Conservation (phyloP, 1,140 invertebrate species). For the Drosophila serrata region DNA sequence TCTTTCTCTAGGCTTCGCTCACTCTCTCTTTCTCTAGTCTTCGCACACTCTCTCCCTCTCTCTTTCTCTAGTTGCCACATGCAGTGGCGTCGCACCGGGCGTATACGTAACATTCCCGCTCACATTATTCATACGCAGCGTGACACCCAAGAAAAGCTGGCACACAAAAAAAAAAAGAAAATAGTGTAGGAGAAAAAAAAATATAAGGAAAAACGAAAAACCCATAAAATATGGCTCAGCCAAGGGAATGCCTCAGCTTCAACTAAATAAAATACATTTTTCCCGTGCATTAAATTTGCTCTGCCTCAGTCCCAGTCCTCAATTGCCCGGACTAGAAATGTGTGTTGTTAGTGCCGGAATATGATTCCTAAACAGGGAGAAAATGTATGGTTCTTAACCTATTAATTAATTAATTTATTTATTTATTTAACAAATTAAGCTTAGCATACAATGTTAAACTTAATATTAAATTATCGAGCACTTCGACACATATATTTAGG, state of each 20-base stretch:
- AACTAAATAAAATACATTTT: slow-evolving; percentile 76
- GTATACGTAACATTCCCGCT: slow-evolving; percentile 59
- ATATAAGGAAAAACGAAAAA: slow-evolving; percentile 29
- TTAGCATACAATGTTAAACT: too few relatives aligned
- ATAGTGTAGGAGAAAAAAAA: slow-evolving; percentile 1
- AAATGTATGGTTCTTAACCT: too few relatives aligned
- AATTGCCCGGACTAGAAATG: slow-evolving; percentile 46
- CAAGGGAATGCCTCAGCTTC: slow-evolving; percentile 21
- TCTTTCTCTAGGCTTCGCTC: background rate
- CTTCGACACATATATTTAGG: too few relatives aligned
- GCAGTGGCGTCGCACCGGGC: slow-evolving; percentile 48
- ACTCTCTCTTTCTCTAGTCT: background rate
- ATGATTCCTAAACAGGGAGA: slow-evolving; percentile 11
- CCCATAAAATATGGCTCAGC: slow-evolving; percentile 43
- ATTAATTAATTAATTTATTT: too few relatives aligned
- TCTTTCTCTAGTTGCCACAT: slow-evolving; percentile 46
- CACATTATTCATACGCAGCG: slow-evolving; percentile 81
- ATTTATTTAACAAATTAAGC: too few relatives aligned
- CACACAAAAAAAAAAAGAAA: slow-evolving; percentile 29
- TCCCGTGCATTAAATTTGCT: slow-evolving; percentile 74
- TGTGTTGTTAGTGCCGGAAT: slow-evolving; percentile 34
- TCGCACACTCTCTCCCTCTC: too few relatives aligned
- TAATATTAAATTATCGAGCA: too few relatives aligned
- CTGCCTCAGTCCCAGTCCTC: slow-evolving; percentile 52
- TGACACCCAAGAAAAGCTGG: slow-evolving; percentile 57